Conservation (phyloP, 2,797 vertebrate genomes). For the Pithecia hirsuta region DNA sequence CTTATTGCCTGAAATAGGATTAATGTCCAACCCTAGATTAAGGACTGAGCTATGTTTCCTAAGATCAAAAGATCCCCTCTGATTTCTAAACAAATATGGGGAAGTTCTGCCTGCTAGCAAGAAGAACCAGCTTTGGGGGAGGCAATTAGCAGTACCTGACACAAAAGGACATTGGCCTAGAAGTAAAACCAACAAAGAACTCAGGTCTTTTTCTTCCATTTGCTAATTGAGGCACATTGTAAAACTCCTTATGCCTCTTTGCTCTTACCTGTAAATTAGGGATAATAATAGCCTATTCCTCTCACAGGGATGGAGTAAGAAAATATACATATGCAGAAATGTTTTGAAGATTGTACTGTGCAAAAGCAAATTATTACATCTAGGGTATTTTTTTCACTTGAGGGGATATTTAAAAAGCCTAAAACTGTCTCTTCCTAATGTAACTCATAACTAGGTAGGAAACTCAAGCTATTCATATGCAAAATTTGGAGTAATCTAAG, state of each 20-base stretch:
- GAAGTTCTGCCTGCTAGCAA: neutral
- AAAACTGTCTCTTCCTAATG: slow-evolving; percentile 25
- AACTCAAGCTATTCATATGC: neutral
- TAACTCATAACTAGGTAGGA: neutral
- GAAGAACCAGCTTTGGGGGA: neutral
- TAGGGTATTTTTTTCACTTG: slow-evolving; percentile 45
- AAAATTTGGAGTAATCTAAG: slow-evolving; percentile 26
- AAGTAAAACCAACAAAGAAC: neutral
- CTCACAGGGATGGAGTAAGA: neutral
- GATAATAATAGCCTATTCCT: slow-evolving; percentile 23
- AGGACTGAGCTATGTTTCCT: neutral
- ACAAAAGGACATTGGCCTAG: neutral
- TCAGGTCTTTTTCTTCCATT: neutral
- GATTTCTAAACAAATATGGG: neutral
- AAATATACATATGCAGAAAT: slow-evolving; percentile 4
- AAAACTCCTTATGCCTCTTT: slow-evolving; percentile 1
- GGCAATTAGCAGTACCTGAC: neutral
- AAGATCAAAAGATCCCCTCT: neutral
- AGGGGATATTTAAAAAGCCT: neutral
- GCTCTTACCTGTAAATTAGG: slow-evolving; percentile 56
- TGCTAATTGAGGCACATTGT: neutral
- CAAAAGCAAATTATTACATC: slow-evolving; percentile 62
- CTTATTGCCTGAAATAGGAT: neutral
- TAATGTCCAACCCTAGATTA: neutral
- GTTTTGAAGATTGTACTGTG: slow-evolving; percentile 36